These are phyloP conservation scores for Glyphotaelius pellucidus DNA, from an alignment of 2,888 invertebrate genomes.

Conservation along the genomic window DNA sequence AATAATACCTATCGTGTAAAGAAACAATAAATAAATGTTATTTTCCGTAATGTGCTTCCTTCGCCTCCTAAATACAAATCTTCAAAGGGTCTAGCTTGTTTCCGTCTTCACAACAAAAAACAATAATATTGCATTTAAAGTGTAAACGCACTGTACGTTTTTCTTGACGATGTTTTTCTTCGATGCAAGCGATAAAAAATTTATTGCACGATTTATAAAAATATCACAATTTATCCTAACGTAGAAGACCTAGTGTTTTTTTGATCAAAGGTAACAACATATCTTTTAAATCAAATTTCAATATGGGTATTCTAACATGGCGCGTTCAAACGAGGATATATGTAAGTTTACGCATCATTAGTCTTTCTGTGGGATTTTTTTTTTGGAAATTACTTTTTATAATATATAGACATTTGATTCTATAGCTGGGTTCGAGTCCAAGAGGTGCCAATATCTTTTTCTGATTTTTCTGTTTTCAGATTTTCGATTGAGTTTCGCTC, in stretches of 20 bases:
- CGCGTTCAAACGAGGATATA: background rate
- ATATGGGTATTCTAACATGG: background rate
- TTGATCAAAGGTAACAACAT: background rate
- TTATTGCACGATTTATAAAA: no score
- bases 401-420: no score
- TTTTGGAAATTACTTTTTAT: no score
- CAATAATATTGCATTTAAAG: background rate
- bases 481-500: no score
- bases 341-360: slow-evolving; percentile 4
- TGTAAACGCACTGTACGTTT: background rate
- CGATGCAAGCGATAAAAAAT: background rate
- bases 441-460: no score
- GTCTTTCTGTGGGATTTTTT: background rate
- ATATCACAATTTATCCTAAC: no score
- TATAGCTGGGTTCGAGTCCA: no score
- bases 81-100: background rate
- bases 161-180: background rate
- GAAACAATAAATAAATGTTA: no score
- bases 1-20: no score
- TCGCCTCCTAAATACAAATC: background rate
- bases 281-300: slow-evolving; percentile 31
- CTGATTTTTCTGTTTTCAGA: no score
- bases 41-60: background rate
- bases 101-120: background rate
- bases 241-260: background rate